Percentiles rank a stretch among this genome's conserved stretches.
These are phyloP conservation scores for Chiroxiphia lanceolata DNA, from an alignment of 2,797 vertebrate species.

Conservation along the genomic window DNA sequence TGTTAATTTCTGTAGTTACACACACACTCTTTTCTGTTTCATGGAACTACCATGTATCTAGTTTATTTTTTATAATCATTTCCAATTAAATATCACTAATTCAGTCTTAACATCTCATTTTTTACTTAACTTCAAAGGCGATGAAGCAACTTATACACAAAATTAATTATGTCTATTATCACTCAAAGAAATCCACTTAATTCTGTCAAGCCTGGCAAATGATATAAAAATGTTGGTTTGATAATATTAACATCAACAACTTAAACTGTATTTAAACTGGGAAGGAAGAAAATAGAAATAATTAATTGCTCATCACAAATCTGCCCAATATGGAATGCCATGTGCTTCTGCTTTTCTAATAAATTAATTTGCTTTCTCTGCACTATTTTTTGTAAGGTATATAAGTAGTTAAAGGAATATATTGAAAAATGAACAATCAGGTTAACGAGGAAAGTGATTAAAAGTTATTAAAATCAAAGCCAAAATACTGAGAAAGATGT, in stretches of 20 bases:
- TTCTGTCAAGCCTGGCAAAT: slow-evolving; percentile 56
- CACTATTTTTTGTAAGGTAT: slow-evolving; percentile 28
- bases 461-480: slow-evolving; percentile 49
- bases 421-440: slow-evolving; percentile 53
- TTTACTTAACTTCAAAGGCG: slow-evolving; percentile 49
- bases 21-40: background rate
- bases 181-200: slow-evolving; percentile 64
- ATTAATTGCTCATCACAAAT: slow-evolving; percentile 71
- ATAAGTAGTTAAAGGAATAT: slow-evolving; percentile 49
- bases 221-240: slow-evolving; percentile 48
- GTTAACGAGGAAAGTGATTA: slow-evolving; percentile 18
- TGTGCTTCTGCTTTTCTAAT: slow-evolving; percentile 64
- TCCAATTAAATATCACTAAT: slow-evolving; percentile 58
- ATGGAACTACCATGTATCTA: background rate
- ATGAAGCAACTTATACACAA: slow-evolving; percentile 42
- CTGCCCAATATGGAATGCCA: slow-evolving; percentile 70
- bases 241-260: slow-evolving; percentile 50
- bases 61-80: slow-evolving; percentile 44
- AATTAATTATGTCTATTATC: slow-evolving; percentile 71
- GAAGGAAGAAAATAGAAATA: slow-evolving; percentile 64
- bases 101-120: slow-evolving; percentile 58
- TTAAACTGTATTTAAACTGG: slow-evolving; percentile 59
- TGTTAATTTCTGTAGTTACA: slow-evolving; percentile 40
- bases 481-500: background rate
- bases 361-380: slow-evolving; percentile 54